Evolutionary conservation across 1,140 invertebrate genomes (phyloP), one percentile per base, ranked within the genome.

Genomic region (Muscidifurax raptorellus): DNA sequence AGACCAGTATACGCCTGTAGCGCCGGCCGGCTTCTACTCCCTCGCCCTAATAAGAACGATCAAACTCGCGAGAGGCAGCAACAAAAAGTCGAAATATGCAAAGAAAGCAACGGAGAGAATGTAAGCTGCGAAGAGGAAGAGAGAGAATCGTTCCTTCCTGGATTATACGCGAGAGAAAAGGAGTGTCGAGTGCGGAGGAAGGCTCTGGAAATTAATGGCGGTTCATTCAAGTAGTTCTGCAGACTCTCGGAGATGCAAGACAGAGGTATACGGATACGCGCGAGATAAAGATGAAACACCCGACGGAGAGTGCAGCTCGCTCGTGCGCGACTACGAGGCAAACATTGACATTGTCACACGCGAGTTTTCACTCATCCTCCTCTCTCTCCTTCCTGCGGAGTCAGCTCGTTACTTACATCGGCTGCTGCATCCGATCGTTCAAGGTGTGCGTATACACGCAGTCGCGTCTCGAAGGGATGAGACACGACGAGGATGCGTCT

Each of bases 271-370:
- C 27, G 66, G 27, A 69, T 69, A 69, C 52, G 67, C 27, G 67
- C 27, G 27, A 71, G 30, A 71, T 30, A 71, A 32, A 71, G 27
- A 28, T 12, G 36, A 10, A 40, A 40, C n/a, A n/a, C 36, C 36
- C 36, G 7, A 71, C 27, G 27, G n/a, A 69, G 66, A 69, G 9
- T 86, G 86, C 15, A 2, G 7, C 44, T 47, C 44, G 7, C 44
- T 47, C 1, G 1, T 47, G 18, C 2, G 18, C 47, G 47, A 52
- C 87, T 89, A 90, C 88, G 84, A 87, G 86, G 87, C 89, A 90
- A 90, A 90, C 89, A 90, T 89, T 88, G 89, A 90, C 90, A 90
- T 90, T 90, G 89, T 90, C 89, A 90, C 89, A 87, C 86, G 83
- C 83, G 13, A 10, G 22, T 40, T 36, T 30, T 69, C 52, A 59